phyloP scores from a whole-genome alignment of 2,797 vertebrate genomes.

The Hirundo rustica region DNA sequence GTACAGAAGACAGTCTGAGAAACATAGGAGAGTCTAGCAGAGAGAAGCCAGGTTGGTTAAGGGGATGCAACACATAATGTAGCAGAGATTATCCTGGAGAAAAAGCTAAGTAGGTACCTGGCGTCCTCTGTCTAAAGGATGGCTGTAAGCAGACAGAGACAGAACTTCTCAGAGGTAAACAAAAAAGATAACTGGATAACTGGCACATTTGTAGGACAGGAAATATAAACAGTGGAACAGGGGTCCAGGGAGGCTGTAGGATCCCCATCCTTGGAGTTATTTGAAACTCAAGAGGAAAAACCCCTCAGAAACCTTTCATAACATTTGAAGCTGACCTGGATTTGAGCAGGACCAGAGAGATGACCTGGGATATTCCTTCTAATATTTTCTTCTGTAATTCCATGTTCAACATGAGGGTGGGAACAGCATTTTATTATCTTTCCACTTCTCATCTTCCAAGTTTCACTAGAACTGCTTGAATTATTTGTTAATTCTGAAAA shows the following conservation, averaged over 20 bases:
- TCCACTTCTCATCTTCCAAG: background rate
- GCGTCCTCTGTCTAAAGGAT: background rate
- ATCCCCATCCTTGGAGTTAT: background rate
- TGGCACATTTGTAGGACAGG: background rate
- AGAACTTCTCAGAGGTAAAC: background rate
- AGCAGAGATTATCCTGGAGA: background rate
- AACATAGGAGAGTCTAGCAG: background rate
- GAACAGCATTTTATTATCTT: background rate
- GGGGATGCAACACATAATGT: fast-evolving
- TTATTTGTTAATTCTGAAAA: background rate
- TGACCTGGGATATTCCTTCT: background rate
- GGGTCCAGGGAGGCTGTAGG: background rate
- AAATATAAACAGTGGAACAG: background rate
- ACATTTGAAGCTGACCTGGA: background rate
- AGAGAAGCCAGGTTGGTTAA: background rate
- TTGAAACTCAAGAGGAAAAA: background rate
- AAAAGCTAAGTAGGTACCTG: background rate
- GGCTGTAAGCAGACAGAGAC: background rate
- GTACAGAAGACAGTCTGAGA: background rate
- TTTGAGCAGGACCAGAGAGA: background rate
- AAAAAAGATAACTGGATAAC: background rate
- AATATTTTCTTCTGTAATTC: background rate
- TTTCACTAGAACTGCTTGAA: background rate
- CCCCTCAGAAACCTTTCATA: background rate
- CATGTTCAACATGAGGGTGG: background rate